phyloP scores from a whole-genome alignment of 2,113 vertebrate genomes.

The Pterophyllum scalare region DNA sequence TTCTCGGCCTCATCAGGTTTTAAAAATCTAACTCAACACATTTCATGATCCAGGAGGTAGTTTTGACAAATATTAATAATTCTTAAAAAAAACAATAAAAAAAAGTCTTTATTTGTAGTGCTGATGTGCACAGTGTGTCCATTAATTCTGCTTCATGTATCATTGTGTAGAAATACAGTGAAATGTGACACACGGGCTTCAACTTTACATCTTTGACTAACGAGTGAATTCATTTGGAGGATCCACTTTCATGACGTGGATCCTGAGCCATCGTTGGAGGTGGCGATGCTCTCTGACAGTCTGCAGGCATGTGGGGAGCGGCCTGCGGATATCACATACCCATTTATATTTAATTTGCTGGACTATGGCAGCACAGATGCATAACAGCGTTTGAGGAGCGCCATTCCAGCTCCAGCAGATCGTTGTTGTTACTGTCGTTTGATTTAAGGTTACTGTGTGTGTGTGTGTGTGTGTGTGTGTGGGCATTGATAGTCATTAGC shows the following conservation, averaged over 20 bases:
- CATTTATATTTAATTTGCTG: conserved; percentile 79
- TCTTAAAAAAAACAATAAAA: background rate
- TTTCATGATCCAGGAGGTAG: background rate
- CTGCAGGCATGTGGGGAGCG: conserved; percentile 51
- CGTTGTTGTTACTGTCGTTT: no score
- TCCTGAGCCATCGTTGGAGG: conserved; percentile 4
- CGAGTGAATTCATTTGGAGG: background rate
- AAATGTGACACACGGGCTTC: background rate
- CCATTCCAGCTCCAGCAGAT: background rate
- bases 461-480: background rate
- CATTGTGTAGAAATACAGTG: background rate
- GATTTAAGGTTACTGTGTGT: no score
- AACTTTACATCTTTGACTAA: conserved; percentile 4
- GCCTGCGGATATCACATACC: conserved; percentile 66
- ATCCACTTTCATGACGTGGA: conserved; percentile 8
- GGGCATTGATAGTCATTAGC: background rate
- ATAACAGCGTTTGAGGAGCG: conserved; percentile 17
- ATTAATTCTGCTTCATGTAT: background rate
- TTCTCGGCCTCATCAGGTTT: background rate
- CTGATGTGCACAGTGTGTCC: background rate
- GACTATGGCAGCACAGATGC: conserved; percentile 57
- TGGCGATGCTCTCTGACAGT: background rate
- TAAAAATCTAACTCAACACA: background rate
- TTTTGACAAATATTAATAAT: background rate
- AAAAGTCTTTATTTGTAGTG: background rate